These are phyloP conservation scores for Sitta europaea DNA, from an alignment of 2,113 vertebrate genomes.

Conservation along the genomic window DNA sequence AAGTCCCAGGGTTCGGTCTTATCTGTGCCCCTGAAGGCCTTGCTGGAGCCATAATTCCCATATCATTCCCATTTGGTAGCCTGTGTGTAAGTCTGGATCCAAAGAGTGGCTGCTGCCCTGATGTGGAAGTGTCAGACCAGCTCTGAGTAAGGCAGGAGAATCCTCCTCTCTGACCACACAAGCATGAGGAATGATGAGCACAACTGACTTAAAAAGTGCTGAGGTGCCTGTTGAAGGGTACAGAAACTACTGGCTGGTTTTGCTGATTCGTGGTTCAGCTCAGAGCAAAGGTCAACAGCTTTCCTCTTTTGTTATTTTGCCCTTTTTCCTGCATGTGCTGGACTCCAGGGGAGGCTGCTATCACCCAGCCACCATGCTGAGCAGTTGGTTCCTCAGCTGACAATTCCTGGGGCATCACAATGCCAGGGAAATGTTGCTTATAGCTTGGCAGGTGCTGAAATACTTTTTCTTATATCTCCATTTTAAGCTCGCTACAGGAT, in stretches of 20 bases:
- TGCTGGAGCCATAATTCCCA: neutral
- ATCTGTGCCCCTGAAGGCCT: neutral
- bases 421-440: neutral
- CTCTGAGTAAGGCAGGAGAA: neutral
- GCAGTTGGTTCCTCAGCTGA: neutral
- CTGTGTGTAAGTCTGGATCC: rapidly evolving
- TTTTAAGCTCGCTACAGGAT: neutral
- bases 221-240: neutral
- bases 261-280: constrained; percentile 9
- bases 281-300: constrained; percentile 19
- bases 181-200: neutral
- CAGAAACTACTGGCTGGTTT: neutral
- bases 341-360: neutral
- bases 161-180: neutral
- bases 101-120: neutral
- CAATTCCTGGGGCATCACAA: neutral
- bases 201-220: neutral
- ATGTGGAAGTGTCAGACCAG: neutral
- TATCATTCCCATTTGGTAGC: rapidly evolving
- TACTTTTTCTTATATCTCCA: neutral
- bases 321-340: rapidly evolving
- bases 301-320: neutral
- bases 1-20: neutral
- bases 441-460: neutral
- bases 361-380: neutral